These are phyloP conservation scores for Gymnorhina tibicen DNA, from an alignment of 2,113 vertebrate genomes.

Conservation along the genomic window DNA sequence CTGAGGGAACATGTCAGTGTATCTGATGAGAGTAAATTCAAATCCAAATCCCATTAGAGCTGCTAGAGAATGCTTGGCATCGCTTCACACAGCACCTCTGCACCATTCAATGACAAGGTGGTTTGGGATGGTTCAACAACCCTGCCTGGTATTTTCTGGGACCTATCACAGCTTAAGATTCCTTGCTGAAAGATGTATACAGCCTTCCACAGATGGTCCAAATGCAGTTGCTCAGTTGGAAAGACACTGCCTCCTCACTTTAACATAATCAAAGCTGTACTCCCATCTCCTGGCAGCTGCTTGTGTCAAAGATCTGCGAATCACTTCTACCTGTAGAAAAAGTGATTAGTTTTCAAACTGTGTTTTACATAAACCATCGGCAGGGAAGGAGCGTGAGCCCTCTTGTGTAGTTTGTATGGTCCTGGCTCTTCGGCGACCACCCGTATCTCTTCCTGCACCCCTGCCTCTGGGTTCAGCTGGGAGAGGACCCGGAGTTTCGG, in stretches of 20 bases:
- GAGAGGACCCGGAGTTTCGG: background rate
- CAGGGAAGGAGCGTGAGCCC: background rate
- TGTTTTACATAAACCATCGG: background rate
- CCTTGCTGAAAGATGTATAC: background rate
- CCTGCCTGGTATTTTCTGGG: background rate
- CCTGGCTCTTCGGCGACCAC: fast-evolving
- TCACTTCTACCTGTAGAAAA: background rate
- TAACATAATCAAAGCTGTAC: background rate
- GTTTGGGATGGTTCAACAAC: background rate
- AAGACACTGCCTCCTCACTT: background rate
- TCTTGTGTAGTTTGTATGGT: fast-evolving
- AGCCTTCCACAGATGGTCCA: background rate
- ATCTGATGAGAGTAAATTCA: background rate
- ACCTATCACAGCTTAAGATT: background rate
- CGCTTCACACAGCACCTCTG: background rate
- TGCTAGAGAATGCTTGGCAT: background rate
- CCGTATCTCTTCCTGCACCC: background rate
- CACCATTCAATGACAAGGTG: background rate
- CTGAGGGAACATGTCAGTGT: fast-evolving
- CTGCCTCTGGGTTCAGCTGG: background rate
- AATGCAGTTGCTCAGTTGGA: background rate
- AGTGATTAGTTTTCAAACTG: background rate
- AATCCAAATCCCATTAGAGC: background rate
- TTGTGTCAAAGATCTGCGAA: background rate
- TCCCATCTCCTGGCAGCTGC: background rate